Evolutionary conservation across 2,797 vertebrate genomes (phyloP).

Genomic region (Leucoraja ocellata): DNA sequence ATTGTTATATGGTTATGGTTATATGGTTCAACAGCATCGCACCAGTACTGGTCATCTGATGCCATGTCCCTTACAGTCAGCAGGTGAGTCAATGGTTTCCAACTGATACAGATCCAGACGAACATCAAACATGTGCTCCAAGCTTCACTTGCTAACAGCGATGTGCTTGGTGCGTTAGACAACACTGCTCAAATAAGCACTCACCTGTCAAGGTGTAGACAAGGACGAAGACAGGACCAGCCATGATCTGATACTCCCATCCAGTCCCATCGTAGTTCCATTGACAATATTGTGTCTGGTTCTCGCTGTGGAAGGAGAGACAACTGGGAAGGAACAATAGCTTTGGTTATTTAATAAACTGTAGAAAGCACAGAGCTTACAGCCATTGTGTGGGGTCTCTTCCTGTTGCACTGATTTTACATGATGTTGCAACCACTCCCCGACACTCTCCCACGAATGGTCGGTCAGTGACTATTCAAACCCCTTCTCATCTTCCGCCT

Average conservation of each 20-base stretch:
- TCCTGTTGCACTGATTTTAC: not conserved
- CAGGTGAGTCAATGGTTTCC: not conserved
- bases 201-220: conserved; percentile 40
- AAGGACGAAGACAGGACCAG: conserved; percentile 39
- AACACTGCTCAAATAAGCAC: not conserved
- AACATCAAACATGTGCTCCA: not conserved
- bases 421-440: no score
- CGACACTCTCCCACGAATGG: not conserved
- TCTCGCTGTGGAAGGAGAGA: conserved; percentile 16
- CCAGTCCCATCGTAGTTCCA: conserved; percentile 40
- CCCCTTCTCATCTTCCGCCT: not conserved
- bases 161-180: not conserved
- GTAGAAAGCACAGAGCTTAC: not conserved
- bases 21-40: no score
- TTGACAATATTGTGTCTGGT: conserved; percentile 2
- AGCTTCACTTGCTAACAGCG: not conserved
- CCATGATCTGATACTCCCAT: conserved; percentile 40
- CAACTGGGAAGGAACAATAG: not conserved
- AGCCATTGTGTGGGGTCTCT: not conserved
- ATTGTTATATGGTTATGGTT: no score
- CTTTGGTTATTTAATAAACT: not conserved
- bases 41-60: no score
- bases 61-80: not conserved
- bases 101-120: not conserved
- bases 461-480: not conserved